These are phyloP conservation scores for Sesamia nonagrioides DNA, from an alignment of 1,140 invertebrate species.

Conservation along the genomic window DNA sequence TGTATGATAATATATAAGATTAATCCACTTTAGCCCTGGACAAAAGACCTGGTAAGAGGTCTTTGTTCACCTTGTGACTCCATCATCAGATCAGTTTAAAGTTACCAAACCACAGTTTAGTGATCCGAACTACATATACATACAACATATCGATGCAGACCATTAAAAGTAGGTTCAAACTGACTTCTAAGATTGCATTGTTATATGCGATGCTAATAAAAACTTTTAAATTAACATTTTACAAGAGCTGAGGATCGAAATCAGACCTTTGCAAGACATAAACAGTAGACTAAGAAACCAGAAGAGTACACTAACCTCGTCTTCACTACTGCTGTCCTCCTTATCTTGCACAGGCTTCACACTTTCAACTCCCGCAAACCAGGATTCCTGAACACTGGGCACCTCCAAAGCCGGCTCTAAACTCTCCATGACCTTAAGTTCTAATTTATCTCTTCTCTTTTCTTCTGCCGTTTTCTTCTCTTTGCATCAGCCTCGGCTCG, in stretches of 20 bases:
- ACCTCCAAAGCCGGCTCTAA: slow-evolving; percentile 74
- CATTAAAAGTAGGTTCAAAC: too few species aligned
- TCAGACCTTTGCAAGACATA: neutral
- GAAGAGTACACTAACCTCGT: slow-evolving; percentile 68
- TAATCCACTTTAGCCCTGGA: too few species aligned
- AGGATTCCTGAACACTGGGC: slow-evolving; percentile 83
- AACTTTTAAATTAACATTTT: too few species aligned
- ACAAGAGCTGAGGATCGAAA: too few species aligned
- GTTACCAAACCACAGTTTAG: too few species aligned
- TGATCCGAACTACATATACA: too few species aligned
- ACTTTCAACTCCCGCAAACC: slow-evolving; percentile 63
- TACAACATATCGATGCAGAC: too few species aligned
- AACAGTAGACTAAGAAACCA: slow-evolving; percentile 19
- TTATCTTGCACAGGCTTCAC: slow-evolving; percentile 63
- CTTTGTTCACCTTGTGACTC: too few species aligned
- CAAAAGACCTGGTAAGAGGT: too few species aligned
- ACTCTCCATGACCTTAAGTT: slow-evolving; percentile 65
- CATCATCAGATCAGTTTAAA: too few species aligned
- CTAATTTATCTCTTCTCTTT: slow-evolving; percentile 53
- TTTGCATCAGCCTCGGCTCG: slow-evolving; percentile 62
- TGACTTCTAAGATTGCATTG: too few species aligned
- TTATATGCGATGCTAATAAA: too few species aligned
- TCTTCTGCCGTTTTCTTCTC: slow-evolving; percentile 35
- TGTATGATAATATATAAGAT: neutral
- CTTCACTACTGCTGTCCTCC: slow-evolving; percentile 80